Evolutionary conservation across 64 coral and sea anemone genomes (phyloP).

Genomic region (Stichodactyla mertensii): DNA sequence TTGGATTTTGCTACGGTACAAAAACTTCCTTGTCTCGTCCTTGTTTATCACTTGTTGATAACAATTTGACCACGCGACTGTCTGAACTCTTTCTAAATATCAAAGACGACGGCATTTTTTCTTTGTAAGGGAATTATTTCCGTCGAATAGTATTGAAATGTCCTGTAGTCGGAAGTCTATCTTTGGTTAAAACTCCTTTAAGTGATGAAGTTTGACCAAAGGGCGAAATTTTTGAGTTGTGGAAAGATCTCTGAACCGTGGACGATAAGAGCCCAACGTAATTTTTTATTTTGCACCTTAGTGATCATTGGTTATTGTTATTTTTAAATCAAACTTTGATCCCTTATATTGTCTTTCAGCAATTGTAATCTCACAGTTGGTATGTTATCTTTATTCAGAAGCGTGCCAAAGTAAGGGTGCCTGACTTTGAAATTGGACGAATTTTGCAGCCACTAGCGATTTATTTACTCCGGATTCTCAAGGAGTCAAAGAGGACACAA

Average conservation of each 20-base stretch:
- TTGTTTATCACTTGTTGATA: slow-evolving; percentile 8
- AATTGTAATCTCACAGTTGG: background rate
- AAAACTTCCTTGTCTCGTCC: background rate
- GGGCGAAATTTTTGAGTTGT: background rate
- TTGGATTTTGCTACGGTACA: background rate
- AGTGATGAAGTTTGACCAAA: background rate
- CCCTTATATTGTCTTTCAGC: background rate
- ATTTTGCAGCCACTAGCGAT: background rate
- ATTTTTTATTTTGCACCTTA: background rate
- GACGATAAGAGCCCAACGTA: background rate
- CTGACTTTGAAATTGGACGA: background rate
- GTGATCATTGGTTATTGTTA: background rate
- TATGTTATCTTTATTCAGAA: background rate
- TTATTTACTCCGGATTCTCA: background rate
- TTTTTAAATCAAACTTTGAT: slow-evolving; percentile 11
- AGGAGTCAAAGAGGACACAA: background rate
- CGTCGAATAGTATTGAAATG: background rate
- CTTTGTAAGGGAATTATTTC: background rate
- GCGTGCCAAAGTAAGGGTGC: background rate
- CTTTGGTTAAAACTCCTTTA: background rate
- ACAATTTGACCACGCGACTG: background rate
- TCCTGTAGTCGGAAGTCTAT: background rate
- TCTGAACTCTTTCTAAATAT: background rate
- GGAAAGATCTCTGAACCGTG: background rate
- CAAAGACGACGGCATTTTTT: background rate